Evolutionary conservation across 2,797 vertebrate genomes (phyloP).

Genomic region (Aphelocoma californica): DNA sequence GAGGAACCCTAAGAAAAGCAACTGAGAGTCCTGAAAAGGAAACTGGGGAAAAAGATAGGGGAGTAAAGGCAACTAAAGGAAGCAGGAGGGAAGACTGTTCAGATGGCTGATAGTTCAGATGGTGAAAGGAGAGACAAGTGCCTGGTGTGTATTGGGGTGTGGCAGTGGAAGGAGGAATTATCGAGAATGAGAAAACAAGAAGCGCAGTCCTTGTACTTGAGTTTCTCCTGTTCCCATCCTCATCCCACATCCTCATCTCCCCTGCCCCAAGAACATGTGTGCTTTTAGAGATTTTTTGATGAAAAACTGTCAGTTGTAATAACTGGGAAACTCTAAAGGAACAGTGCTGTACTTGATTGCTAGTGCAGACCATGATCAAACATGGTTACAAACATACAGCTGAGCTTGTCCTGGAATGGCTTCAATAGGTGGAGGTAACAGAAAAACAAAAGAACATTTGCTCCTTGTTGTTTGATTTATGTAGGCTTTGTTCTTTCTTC

Average conservation of each 20-base stretch:
- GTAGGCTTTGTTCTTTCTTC: not conserved
- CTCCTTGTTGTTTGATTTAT: not conserved
- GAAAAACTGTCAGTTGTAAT: not conserved
- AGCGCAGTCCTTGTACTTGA: accelerated
- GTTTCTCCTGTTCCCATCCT: not conserved
- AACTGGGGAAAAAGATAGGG: not conserved
- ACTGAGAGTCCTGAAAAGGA: not conserved
- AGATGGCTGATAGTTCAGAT: too few relatives aligned
- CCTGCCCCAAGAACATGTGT: accelerated
- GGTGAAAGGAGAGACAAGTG: not conserved
- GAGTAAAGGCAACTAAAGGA: not conserved
- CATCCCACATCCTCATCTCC: not conserved
- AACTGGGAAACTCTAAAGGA: not conserved
- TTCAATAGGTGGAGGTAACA: not conserved
- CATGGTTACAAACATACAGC: not conserved
- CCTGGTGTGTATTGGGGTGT: not conserved
- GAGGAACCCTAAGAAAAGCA: not conserved
- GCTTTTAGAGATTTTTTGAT: not conserved
- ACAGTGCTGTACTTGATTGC: not conserved
- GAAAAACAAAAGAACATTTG: not conserved
- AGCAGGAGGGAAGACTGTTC: not conserved
- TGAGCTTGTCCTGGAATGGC: not conserved
- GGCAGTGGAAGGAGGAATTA: not conserved
- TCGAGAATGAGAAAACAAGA: not conserved
- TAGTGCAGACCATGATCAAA: not conserved